Percentiles rank a stretch among this genome's conserved stretches.
phyloP scores from a whole-genome alignment of 64 coral and sea anemone species.

The Stylophora pistillata region DNA sequence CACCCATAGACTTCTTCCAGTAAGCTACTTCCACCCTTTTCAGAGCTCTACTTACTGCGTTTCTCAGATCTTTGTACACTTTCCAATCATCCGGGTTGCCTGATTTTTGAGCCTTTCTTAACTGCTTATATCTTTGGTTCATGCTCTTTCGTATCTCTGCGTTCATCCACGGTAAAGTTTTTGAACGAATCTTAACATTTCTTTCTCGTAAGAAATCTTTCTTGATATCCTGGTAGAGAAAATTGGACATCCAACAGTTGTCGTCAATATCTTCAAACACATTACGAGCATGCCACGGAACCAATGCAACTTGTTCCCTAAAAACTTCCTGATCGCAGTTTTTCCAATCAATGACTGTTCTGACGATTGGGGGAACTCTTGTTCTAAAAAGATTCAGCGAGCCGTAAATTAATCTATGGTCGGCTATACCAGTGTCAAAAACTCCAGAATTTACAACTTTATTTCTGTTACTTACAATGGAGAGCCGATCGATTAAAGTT shows the following conservation, averaged over 20 bases:
- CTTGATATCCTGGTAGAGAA: too few relatives aligned
- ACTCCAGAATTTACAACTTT: constrained; percentile 2
- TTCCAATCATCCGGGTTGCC: neutral
- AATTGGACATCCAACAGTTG: too few relatives aligned
- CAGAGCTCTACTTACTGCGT: neutral
- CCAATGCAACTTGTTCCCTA: constrained; percentile 15
- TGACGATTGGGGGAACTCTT: neutral
- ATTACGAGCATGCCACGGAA: constrained; percentile 48
- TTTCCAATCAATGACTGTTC: constrained; percentile 39
- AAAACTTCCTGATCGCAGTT: constrained; percentile 7
- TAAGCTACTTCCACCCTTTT: constrained; percentile 28
- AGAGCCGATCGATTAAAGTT: constrained; percentile 3
- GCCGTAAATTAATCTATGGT: constrained; percentile 25
- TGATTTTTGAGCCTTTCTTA: too few relatives aligned
- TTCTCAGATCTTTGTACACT: constrained; percentile 10
- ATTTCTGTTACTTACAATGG: neutral
- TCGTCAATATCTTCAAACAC: too few relatives aligned
- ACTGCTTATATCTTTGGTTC: too few relatives aligned
- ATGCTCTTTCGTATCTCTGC: too few relatives aligned
- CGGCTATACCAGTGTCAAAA: constrained; percentile 28
- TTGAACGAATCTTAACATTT: too few relatives aligned
- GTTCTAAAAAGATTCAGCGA: constrained; percentile 8
- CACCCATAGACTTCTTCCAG: constrained; percentile 8
- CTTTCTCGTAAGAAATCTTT: too few relatives aligned
- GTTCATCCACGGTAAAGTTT: too few relatives aligned